phyloP scores from a whole-genome alignment of 2,888 invertebrate species.

The Pammene aurita region DNA sequence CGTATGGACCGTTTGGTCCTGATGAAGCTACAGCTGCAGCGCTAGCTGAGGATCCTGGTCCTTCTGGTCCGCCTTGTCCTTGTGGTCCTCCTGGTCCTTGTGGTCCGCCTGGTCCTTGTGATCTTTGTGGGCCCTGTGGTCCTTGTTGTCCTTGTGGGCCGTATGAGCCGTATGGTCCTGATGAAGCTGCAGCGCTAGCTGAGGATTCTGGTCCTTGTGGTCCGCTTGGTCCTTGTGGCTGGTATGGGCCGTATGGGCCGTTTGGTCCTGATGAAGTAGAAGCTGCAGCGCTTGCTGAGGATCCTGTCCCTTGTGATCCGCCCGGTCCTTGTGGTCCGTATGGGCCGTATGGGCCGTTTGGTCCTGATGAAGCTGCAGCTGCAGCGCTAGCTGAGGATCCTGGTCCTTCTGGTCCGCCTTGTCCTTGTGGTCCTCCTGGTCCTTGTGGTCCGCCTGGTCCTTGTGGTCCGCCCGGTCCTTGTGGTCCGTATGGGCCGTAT shows the following conservation, averaged over 20 bases:
- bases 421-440: slow-evolving; percentile 19
- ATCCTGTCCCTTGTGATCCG: slow-evolving; percentile 18
- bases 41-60: slow-evolving; percentile 20
- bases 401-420: slow-evolving; percentile 22
- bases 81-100: slow-evolving; percentile 8
- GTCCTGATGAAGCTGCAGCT: slow-evolving; percentile 29
- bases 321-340: slow-evolving; percentile 20
- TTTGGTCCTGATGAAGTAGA: slow-evolving; percentile 19
- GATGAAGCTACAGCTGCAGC: slow-evolving; percentile 11
- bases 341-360: slow-evolving; percentile 9
- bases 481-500: slow-evolving; percentile 14
- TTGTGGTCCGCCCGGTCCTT: not conserved
- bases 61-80: slow-evolving; percentile 25
- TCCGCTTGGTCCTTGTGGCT: slow-evolving; percentile 7
- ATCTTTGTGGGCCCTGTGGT: not conserved
- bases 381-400: slow-evolving; percentile 19
- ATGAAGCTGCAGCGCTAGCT: not conserved
- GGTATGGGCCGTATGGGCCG: slow-evolving; percentile 15
- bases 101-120: not conserved
- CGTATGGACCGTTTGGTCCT: slow-evolving; percentile 23
- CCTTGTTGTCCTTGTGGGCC: slow-evolving; percentile 23
- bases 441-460: not conserved
- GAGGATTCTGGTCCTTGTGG: not conserved
- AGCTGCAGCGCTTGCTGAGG: not conserved
- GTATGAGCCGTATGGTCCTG: not conserved